Base-by-base conservation (phyloP, 1,140 invertebrate species). In the Zeugodacus cucurbitae region DNA sequence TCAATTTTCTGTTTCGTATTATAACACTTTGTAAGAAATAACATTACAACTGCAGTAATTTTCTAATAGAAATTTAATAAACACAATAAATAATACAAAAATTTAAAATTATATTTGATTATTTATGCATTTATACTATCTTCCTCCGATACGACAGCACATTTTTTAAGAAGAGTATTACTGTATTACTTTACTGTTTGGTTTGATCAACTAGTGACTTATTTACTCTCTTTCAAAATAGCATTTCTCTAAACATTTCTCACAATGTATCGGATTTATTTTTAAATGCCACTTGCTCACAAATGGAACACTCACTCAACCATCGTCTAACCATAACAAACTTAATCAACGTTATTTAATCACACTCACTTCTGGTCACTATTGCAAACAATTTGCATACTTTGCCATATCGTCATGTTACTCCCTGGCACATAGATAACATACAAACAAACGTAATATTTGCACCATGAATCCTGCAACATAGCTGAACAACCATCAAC, bases 271-370 rank as follows among this genome's bases (percentile, higher is more conserved):
- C 2, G n/a, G 22, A 59, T 87, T 87, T 59, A 87, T 87, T 87
- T 87, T 58, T 59, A 87, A 59, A 87, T 64, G 32, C 34, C 44
- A 64, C 54, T 57, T 44, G 26, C 14, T 64, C 10, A 37, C 57
- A 87, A 87, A 87, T 87, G 54, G 62, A 87, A 54, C 59, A 62
- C 37, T 44, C 62, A 64, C 57, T 32, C 74, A 85, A 34, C 32
- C 74, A 88, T 59, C 29, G 32, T 48, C 70, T 59, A 87, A 89
- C n/a, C n/a, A 82, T 82, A 82, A 82, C 26, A 82, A 82, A 82
- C n/a, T 82, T 87, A 89, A 89, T 87, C 87, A 89, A 87, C 74
- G 74, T 87, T 87, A 89, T 89, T 87, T 89, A 89, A 87, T 89
- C 70, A 89, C 87, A 86, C 54, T 78, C 86, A 11, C 74, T 82